Percentiles rank a stretch among this genome's conserved stretches.
These are phyloP conservation scores for Phragmatobia fuliginosa DNA, from an alignment of 2,888 invertebrate genomes.

Conservation along the genomic window DNA sequence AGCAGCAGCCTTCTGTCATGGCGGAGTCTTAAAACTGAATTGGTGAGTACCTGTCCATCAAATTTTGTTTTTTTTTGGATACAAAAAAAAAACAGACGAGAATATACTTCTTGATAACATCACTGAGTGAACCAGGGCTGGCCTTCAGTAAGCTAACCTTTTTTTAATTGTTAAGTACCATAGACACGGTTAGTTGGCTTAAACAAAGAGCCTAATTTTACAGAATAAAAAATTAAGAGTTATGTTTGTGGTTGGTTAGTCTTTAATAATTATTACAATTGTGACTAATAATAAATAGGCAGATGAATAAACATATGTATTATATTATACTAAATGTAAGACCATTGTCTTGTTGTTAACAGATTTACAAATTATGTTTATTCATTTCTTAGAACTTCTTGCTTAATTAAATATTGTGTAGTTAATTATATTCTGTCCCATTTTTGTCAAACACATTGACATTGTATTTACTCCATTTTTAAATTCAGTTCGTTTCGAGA, in stretches of 20 bases:
- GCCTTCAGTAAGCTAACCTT: not conserved
- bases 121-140: not conserved
- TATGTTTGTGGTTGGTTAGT: not conserved
- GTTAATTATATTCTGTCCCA: too few species aligned
- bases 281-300: not conserved
- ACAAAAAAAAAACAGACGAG: too few species aligned
- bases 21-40: slow-evolving; percentile 71
- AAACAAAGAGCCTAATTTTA: not conserved
- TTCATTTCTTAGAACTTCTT: not conserved
- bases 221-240: not conserved
- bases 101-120: slow-evolving; percentile 1
- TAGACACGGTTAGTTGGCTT: not conserved
- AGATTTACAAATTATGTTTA: not conserved
- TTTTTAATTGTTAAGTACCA: not conserved
- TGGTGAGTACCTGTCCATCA: slow-evolving; percentile 55
- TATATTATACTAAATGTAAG: too few species aligned
- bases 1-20: slow-evolving; percentile 67
- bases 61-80: not conserved
- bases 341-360: too few species aligned
- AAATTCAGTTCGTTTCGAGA: not conserved
- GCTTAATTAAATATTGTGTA: not conserved
- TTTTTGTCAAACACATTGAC: not conserved
- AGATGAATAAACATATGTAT: too few species aligned
- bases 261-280: not conserved
- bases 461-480: not conserved